These are phyloP conservation scores for Pelodiscus sinensis DNA, from an alignment of 2,113 vertebrate genomes.

Conservation along the genomic window DNA sequence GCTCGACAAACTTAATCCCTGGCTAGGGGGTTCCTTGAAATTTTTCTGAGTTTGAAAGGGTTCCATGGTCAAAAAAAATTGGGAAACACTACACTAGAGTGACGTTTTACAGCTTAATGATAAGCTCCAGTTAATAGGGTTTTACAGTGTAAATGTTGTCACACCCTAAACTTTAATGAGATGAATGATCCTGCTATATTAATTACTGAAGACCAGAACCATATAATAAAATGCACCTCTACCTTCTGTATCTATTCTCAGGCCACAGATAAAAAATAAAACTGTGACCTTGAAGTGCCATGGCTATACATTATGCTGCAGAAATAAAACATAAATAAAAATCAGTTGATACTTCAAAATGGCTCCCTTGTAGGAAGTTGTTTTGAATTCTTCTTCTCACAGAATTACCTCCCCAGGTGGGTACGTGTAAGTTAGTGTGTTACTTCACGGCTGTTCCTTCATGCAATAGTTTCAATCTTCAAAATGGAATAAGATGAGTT, in stretches of 20 bases:
- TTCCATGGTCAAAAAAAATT: no score
- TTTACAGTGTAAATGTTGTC: constrained; percentile 36
- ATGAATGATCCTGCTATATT: constrained; percentile 25
- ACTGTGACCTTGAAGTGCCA: background rate
- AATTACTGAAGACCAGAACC: constrained; percentile 31
- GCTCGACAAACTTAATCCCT: no score
- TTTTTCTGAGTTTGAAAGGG: no score
- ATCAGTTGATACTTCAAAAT: background rate
- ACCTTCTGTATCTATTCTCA: background rate
- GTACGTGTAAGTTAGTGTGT: fast-evolving
- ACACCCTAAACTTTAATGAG: constrained; percentile 36
- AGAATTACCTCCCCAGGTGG: background rate
- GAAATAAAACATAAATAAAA: background rate
- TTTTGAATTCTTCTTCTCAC: background rate
- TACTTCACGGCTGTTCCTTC: background rate
- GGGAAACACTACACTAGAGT: no score
- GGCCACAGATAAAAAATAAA: background rate
- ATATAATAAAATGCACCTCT: constrained; percentile 32
- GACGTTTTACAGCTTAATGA: constrained; percentile 43
- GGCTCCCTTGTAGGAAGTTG: background rate
- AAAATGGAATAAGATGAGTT: constrained; percentile 17
- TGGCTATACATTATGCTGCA: background rate
- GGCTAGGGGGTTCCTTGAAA: no score
- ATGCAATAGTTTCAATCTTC: background rate
- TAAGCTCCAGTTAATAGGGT: constrained; percentile 49